Percentiles rank a stretch among this genome's conserved stretches.
Conservation (phyloP, 2,888 invertebrate genomes). For the Dendrolimus pini region DNA sequence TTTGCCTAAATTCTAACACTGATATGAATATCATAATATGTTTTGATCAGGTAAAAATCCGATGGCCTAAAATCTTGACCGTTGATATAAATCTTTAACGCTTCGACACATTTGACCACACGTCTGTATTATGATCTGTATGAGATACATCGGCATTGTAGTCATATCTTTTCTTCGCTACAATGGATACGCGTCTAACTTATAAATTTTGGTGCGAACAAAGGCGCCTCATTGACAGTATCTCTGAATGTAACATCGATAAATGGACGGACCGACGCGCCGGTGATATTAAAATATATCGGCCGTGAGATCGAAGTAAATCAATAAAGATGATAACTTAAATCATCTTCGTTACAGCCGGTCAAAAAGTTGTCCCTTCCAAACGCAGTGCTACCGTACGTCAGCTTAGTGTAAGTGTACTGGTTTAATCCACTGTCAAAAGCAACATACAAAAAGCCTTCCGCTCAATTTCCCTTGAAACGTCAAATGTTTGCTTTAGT, state of each 20-base stretch:
- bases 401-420: constrained; percentile 37
- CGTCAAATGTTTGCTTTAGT: constrained; percentile 70
- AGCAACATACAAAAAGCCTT: constrained; percentile 49
- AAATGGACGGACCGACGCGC: constrained; percentile 47
- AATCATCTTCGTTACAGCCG: constrained; percentile 34
- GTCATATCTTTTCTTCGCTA: constrained; percentile 38
- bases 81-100: constrained; percentile 65
- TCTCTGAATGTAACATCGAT: constrained; percentile 55
- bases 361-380: constrained; percentile 27
- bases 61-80: constrained; percentile 28
- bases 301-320: constrained; percentile 54
- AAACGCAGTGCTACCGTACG: constrained; percentile 35
- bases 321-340: constrained; percentile 59
- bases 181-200: constrained; percentile 66
- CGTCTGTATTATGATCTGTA: constrained; percentile 66
- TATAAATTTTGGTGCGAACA: constrained; percentile 72
- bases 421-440: constrained; percentile 30
- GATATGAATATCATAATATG: constrained; percentile 7
- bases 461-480: constrained; percentile 66
- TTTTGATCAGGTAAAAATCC: constrained; percentile 25
- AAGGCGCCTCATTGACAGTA: constrained; percentile 71
- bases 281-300: constrained; percentile 66
- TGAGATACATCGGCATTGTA: constrained; percentile 59
- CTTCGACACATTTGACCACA: constrained; percentile 73
- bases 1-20: too few relatives aligned